Base-by-base conservation (phyloP, 1,140 invertebrate genomes). In the Bombus superbus region DNA sequence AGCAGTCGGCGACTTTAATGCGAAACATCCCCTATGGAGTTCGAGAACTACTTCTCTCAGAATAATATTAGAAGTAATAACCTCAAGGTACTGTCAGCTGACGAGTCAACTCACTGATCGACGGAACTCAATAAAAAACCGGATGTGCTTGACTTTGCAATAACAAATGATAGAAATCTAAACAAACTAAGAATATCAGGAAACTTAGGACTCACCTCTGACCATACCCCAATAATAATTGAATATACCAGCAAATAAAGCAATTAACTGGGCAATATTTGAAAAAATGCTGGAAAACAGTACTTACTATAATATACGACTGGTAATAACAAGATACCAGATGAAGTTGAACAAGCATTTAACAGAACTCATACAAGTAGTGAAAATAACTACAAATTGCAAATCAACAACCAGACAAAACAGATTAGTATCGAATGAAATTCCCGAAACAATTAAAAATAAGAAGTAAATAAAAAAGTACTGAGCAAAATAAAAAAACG, bases 281-380 rank as follows among this genome's bases (percentile, higher is more conserved):
- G 25, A 38, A 1, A 1, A 1, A 35, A 32, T 75, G 15, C 8
- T 83, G 25, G 66, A 76, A 53, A 38, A 57, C n/a, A 68, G 68
- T 1, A 75, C 71, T 25, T 44, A 72, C 8, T 72, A 10, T 42
- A 71, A 71, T 71, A 71, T 71, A 10, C 69, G 25, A 15, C 13
- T 72, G 0, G 40, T 42, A 42, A 42, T 42, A 42, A 10, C 1
- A 72, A 72, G 4, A 35, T 5, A 68, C 64, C 32, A 35, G 64
- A 11, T 18, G n/a, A 68, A 18, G 18, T 68, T 18, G 64, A 68
- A 32, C 15, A 35, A 15, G 13, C 32, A 68, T 15, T 72, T 72
- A 72, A n/a, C 11, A 72, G 44, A 28, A 2, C 5, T 44, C 40
- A 87, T 88, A 75, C 87, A 92, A 80, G 81, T 88, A 32, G 86